These are phyloP conservation scores for Sciaenops ocellatus DNA, from an alignment of 2,797 vertebrate genomes.

Conservation along the genomic window DNA sequence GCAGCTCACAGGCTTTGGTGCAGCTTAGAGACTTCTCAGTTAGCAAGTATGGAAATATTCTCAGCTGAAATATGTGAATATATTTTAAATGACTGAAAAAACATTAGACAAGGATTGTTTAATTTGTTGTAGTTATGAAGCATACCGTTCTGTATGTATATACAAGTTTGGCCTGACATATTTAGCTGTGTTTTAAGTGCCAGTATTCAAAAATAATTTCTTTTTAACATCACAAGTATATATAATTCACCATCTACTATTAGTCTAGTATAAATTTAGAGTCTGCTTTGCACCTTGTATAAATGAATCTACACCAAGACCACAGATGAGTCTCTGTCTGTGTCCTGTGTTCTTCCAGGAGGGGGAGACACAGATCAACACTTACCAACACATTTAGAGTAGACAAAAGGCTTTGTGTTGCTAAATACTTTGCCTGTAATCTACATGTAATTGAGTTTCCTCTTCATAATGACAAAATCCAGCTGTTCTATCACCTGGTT, in stretches of 20 bases:
- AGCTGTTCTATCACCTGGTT: background rate
- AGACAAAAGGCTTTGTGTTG: conserved; percentile 21
- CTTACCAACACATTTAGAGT: background rate
- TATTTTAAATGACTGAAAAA: background rate
- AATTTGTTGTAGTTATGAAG: background rate
- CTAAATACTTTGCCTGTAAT: background rate
- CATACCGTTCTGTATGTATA: background rate
- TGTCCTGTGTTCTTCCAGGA: conserved; percentile 14
- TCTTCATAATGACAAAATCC: background rate
- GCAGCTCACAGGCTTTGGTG: background rate
- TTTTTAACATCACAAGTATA: background rate
- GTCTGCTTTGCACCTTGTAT: background rate
- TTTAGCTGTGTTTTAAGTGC: background rate
- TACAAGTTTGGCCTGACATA: background rate
- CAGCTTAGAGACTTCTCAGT: background rate
- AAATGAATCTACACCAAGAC: background rate
- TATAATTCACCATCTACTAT: background rate
- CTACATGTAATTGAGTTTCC: background rate
- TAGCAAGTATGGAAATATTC: background rate
- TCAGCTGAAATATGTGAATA: background rate
- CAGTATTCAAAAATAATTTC: background rate
- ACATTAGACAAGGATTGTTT: background rate
- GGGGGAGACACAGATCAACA: conserved; percentile 36
- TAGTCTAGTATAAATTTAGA: background rate
- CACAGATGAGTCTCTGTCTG: background rate